These are phyloP conservation scores for Petrocephalus microphthalmus DNA, from an alignment of 2,113 vertebrate species.

Conservation along the genomic window DNA sequence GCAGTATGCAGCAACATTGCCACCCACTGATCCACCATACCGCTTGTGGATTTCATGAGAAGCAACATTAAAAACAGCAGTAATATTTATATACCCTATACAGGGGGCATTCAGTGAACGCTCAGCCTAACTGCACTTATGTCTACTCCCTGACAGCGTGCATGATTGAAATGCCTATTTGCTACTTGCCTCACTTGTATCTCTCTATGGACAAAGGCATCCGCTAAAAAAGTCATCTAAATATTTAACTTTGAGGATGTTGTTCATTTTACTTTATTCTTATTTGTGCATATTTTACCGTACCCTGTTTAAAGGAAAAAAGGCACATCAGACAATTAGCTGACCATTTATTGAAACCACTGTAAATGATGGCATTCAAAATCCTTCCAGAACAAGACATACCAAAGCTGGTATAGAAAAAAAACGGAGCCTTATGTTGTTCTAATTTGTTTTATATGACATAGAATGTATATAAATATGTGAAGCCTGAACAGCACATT, in stretches of 20 bases:
- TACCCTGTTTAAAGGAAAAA: background rate
- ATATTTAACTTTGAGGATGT: no score
- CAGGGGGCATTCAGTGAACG: background rate
- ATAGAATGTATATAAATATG: constrained; percentile 23
- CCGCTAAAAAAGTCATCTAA: no score
- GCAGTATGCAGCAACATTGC: background rate
- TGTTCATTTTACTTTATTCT: no score
- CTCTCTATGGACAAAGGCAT: background rate
- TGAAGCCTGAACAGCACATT: constrained; percentile 28
- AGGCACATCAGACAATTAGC: background rate
- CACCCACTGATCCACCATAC: background rate
- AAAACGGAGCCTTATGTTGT: background rate
- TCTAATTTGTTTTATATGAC: background rate
- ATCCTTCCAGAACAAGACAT: background rate
- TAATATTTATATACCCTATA: background rate
- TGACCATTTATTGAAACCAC: background rate
- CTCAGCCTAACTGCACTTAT: background rate
- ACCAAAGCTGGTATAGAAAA: background rate
- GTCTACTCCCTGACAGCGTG: background rate
- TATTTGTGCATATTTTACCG: no score
- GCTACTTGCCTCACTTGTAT: background rate
- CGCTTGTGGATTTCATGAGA: background rate
- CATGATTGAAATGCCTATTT: background rate
- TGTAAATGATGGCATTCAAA: background rate
- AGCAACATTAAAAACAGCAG: background rate